Conservation (phyloP, 2,888 invertebrate species). For the Papilio gigon region DNA sequence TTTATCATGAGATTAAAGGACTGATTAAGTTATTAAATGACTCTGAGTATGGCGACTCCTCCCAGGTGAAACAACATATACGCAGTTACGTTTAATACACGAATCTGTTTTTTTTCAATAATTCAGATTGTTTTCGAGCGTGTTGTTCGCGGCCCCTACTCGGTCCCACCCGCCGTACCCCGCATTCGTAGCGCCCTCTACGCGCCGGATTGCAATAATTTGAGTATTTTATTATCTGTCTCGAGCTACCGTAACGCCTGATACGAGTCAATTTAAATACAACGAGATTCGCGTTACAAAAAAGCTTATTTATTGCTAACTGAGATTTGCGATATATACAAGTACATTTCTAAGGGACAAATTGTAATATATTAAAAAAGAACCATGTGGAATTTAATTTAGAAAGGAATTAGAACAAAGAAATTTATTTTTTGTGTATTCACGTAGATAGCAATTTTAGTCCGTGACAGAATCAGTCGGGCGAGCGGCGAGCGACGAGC, state of each 20-base stretch:
- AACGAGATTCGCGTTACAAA: neutral
- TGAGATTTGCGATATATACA: neutral
- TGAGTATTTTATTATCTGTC: slow-evolving; percentile 19
- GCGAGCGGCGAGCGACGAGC: neutral
- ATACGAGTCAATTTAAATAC: slow-evolving; percentile 13
- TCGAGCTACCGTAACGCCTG: neutral
- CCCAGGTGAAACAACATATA: neutral
- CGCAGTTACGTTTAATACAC: neutral
- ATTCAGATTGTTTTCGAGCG: slow-evolving; percentile 4
- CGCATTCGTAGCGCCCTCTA: neutral
- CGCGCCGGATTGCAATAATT: slow-evolving; percentile 12
- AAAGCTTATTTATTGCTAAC: neutral
- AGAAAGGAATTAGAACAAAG: too few relatives aligned
- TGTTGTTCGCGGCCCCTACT: too few relatives aligned
- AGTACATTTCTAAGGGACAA: too few relatives aligned
- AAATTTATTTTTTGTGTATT: neutral
- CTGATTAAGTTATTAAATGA: neutral
- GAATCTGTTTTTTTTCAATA: neutral
- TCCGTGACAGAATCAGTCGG: neutral
- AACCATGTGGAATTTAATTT: too few relatives aligned
- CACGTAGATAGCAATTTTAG: neutral
- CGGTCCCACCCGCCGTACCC: neutral
- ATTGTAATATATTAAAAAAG: too few relatives aligned
- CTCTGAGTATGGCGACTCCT: neutral
- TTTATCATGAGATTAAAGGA: too few relatives aligned